A percentile compares a stretch with the other conserved stretches of the same genome.
These are phyloP conservation scores for Pristis pectinata DNA, from an alignment of 2,797 vertebrate genomes.

Conservation along the genomic window DNA sequence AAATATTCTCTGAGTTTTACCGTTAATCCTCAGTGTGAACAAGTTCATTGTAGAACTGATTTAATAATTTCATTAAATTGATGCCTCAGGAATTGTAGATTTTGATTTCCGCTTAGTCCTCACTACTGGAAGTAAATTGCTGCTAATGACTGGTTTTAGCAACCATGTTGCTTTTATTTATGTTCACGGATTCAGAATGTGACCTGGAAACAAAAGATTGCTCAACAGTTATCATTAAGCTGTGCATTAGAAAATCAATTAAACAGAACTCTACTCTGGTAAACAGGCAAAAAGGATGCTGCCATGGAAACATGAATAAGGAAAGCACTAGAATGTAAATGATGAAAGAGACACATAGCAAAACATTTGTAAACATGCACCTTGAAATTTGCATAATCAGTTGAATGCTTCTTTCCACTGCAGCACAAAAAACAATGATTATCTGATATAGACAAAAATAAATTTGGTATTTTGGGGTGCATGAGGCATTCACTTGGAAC, in stretches of 20 bases:
- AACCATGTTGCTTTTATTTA: constrained; percentile 94
- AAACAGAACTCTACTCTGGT: constrained; percentile 85
- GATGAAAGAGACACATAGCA: constrained; percentile 58
- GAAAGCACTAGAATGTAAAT: constrained; percentile 59
- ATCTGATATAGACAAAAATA: constrained; percentile 16
- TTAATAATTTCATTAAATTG: constrained; percentile 26
- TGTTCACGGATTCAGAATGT: constrained; percentile 82
- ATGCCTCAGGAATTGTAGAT: neutral
- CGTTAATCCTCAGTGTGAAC: neutral
- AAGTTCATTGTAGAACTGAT: constrained; percentile 2
- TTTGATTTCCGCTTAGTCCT: constrained; percentile 62
- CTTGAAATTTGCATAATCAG: constrained; percentile 55
- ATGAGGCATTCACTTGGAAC: neutral
- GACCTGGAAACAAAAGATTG: constrained; percentile 96
- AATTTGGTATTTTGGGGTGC: constrained; percentile 4
- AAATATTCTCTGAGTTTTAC: neutral
- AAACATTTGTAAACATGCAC: constrained; percentile 65
- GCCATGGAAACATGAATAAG: constrained; percentile 77
- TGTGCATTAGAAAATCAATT: constrained; percentile 98
- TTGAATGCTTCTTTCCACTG: constrained; percentile 41
- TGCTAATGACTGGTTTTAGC: constrained; percentile 85
- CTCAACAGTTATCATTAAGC: constrained; percentile 82
- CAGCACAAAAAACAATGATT: neutral
- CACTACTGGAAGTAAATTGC: constrained; percentile 80
- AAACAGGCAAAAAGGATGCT: constrained; percentile 67